Evolutionary conservation across 2,113 vertebrate species (phyloP).

Genomic region (Thryonomys swinderianus): DNA sequence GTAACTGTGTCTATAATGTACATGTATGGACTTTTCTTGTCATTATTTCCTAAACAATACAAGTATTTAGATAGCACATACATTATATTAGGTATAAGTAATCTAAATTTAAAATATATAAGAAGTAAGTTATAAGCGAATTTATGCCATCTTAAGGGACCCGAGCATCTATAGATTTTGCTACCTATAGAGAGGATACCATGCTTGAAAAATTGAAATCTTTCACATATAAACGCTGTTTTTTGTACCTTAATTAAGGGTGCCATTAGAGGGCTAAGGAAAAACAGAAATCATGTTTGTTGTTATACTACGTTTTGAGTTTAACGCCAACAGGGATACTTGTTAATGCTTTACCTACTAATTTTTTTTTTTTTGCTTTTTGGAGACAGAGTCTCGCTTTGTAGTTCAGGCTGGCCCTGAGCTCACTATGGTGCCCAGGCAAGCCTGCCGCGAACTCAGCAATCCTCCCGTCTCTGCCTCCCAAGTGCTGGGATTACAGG

Average conservation of each 20-base stretch:
- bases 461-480: too few species aligned
- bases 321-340: conserved; percentile 22
- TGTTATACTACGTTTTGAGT: conserved; percentile 51
- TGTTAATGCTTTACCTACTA: conserved; percentile 26
- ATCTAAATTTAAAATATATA: background rate
- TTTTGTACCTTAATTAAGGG: background rate
- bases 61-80: background rate
- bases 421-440: too few species aligned
- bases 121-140: background rate
- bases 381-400: too few species aligned
- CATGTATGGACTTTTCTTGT: background rate
- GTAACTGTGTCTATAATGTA: background rate
- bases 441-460: too few species aligned
- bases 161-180: background rate
- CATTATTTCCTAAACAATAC: background rate
- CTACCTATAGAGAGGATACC: background rate
- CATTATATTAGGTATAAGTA: background rate
- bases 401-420: too few species aligned
- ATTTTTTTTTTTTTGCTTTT: too few species aligned
- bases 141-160: background rate
- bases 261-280: background rate
- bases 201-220: conserved; percentile 26
- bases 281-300: conserved; percentile 51
- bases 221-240: conserved; percentile 32
- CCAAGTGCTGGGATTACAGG: too few species aligned